Evolutionary conservation across 2,113 vertebrate genomes (phyloP).

Genomic region (Miniopterus natalensis): DNA sequence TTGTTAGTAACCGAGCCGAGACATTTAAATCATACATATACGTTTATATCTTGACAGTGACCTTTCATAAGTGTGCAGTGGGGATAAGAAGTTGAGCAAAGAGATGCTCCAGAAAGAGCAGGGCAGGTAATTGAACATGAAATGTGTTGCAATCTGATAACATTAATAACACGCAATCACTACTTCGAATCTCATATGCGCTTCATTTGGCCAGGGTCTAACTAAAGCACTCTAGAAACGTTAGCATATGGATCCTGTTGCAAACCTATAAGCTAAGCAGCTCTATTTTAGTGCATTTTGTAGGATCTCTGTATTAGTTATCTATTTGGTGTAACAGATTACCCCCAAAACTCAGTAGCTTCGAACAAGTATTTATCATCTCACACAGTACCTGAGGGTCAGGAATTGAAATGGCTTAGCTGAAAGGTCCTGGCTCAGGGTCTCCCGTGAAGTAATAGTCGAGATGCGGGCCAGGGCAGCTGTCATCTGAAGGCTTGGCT

Average conservation of each 20-base stretch:
- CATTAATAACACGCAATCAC: constrained; percentile 75
- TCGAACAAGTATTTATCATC: not conserved
- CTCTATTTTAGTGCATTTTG: not conserved
- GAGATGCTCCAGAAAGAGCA: constrained; percentile 73
- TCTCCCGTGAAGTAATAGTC: not conserved
- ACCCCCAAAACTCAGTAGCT: constrained; percentile 13
- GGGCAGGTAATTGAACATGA: constrained; percentile 83
- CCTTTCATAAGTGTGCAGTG: constrained; percentile 79
- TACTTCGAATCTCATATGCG: constrained; percentile 70
- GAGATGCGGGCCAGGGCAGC: not conserved
- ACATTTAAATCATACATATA: constrained; percentile 79
- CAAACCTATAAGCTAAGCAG: constrained; percentile 35
- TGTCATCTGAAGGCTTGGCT: not conserved
- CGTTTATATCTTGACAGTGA: constrained; percentile 78
- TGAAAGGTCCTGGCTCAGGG: not conserved
- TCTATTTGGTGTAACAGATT: constrained; percentile 51
- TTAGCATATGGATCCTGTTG: constrained; percentile 31
- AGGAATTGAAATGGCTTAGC: not conserved
- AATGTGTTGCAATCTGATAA: constrained; percentile 82
- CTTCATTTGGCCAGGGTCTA: constrained; percentile 70
- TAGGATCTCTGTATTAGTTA: constrained; percentile 35
- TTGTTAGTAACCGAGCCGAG: constrained; percentile 80
- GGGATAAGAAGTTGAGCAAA: constrained; percentile 76
- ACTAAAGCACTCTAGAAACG: constrained; percentile 53
- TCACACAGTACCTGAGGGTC: not conserved